Evolutionary conservation across 2,797 vertebrate genomes (phyloP).

Genomic region (Choloepus didactylus): DNA sequence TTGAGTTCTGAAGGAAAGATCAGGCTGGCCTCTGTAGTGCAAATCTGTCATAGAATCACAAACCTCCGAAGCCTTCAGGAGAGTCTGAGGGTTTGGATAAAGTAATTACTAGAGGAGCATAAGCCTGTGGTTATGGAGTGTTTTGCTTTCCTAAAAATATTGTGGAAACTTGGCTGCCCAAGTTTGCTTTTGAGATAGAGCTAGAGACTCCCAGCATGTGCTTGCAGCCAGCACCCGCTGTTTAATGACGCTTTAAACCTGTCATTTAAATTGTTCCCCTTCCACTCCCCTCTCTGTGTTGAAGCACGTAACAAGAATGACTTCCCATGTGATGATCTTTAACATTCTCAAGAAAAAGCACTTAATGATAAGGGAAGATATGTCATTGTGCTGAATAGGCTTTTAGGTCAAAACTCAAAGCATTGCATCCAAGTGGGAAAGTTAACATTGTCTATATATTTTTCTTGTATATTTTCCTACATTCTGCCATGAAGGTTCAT

Average conservation of each 20-base stretch:
- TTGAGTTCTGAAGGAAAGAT: not conserved
- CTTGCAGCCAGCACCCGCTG: not conserved
- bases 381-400: not conserved
- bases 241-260: not conserved
- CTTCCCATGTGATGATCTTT: not conserved
- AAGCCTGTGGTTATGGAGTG: not conserved
- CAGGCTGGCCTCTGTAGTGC: not conserved
- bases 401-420: not conserved
- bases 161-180: not conserved
- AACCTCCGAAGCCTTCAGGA: not conserved
- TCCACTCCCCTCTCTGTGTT: not conserved
- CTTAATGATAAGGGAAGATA: not conserved
- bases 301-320: not conserved
- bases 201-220: not conserved
- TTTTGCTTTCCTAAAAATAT: slow-evolving; percentile 1
- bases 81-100: not conserved
- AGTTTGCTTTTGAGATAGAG: not conserved
- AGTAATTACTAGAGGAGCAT: not conserved
- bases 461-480: not conserved
- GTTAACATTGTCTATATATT: not conserved
- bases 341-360: slow-evolving; percentile 1
- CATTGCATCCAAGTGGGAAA: not conserved
- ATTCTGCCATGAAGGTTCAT: not conserved
- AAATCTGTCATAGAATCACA: not conserved
- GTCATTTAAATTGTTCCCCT: not conserved